phyloP scores from a whole-genome alignment of 2,888 invertebrate genomes.

The Lissocephala sabroskyi region DNA sequence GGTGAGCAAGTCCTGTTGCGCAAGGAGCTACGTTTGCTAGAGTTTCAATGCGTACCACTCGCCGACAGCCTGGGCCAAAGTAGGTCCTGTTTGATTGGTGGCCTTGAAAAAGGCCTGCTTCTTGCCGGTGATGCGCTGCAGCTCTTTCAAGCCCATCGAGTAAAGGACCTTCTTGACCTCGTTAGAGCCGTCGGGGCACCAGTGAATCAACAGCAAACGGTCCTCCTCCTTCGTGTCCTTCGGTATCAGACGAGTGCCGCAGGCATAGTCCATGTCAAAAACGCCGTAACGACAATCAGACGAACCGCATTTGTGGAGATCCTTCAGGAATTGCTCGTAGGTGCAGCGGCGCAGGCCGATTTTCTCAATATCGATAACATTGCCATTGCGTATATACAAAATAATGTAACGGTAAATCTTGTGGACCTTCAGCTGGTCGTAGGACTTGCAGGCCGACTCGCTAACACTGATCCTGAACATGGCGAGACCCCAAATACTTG shows the following conservation, averaged over 20 bases:
- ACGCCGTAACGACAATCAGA: constrained; percentile 2
- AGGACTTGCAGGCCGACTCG: not conserved
- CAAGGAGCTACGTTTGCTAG: too few relatives aligned
- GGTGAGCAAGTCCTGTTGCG: too few relatives aligned
- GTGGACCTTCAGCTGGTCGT: constrained; percentile 1
- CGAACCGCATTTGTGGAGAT: not conserved
- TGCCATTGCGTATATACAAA: constrained; percentile 6
- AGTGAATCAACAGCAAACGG: not conserved
- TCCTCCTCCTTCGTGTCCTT: not conserved
- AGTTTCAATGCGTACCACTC: too few relatives aligned
- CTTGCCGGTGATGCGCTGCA: not conserved
- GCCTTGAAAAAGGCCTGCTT: not conserved
- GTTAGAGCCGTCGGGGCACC: not conserved
- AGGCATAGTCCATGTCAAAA: constrained; percentile 5
- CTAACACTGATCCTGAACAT: constrained; percentile 1
- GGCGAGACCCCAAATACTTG: too few relatives aligned
- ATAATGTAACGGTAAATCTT: constrained; percentile 4
- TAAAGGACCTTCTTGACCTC: not conserved
- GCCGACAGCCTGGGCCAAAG: not conserved
- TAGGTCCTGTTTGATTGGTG: not conserved
- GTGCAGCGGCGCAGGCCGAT: constrained; percentile 3
- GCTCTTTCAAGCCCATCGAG: not conserved
- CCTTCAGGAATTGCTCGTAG: constrained; percentile 2
- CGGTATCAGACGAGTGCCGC: not conserved
- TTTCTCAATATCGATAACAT: constrained; percentile 8